Percentiles rank a stretch among this genome's conserved stretches.
phyloP scores from a whole-genome alignment of 2,888 invertebrate species.

The Camponotus fellah region DNA sequence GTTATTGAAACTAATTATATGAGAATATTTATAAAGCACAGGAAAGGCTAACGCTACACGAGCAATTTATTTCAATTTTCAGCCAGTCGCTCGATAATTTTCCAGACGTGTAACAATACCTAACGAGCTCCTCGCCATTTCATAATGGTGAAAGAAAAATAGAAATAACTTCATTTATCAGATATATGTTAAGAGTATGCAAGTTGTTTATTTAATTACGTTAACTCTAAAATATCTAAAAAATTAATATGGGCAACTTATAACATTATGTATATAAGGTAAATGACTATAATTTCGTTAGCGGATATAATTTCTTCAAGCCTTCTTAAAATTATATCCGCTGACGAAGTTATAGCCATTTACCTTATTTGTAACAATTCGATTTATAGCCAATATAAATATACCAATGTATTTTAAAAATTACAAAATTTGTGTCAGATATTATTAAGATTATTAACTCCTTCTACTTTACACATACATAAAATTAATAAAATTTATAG shows the following conservation, averaged over 20 bases:
- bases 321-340: too few species aligned
- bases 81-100: not conserved
- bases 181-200: not conserved
- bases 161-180: slow-evolving; percentile 6
- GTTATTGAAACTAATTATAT: slow-evolving; percentile 24
- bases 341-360: too few species aligned
- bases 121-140: not conserved
- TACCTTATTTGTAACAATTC: not conserved
- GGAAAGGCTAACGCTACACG: not conserved
- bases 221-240: not conserved
- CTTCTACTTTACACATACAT: not conserved
- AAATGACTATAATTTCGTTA: too few species aligned
- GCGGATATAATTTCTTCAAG: too few species aligned
- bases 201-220: not conserved
- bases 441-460: not conserved
- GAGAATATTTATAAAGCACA: not conserved
- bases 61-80: slow-evolving; percentile 28
- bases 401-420: not conserved
- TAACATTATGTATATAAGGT: not conserved
- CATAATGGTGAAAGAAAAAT: not conserved
- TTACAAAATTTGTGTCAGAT: not conserved
- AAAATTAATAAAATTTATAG: not conserved
- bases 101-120: not conserved
- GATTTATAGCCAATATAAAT: not conserved
- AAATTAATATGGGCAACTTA: not conserved